Percentiles rank a stretch among this genome's conserved stretches.
Conservation (phyloP, 2,113 vertebrate species). For the Martes martes region DNA sequence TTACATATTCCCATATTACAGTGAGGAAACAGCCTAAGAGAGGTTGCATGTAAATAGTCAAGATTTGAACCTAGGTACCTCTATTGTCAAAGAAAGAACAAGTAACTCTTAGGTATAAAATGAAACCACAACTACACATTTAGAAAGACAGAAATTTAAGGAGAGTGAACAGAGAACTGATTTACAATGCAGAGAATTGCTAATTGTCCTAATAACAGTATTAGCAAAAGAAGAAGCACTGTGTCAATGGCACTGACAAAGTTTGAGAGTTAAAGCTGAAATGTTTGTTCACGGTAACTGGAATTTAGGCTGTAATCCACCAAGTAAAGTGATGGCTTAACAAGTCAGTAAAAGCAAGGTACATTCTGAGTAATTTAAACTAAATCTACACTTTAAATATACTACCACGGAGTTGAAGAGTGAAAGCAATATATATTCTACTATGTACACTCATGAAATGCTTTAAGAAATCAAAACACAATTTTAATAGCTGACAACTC, state of each 20-base stretch:
- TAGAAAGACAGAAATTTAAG: background rate
- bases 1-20: background rate
- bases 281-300: background rate
- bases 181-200: background rate
- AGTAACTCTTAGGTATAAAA: background rate
- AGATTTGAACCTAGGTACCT: background rate
- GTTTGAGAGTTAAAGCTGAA: background rate
- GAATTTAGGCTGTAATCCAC: background rate
- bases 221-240: background rate
- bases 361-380: background rate
- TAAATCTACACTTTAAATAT: background rate
- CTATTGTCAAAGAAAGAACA: background rate
- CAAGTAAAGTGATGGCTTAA: background rate
- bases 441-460: background rate
- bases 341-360: background rate
- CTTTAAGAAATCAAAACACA: background rate
- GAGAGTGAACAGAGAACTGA: background rate
- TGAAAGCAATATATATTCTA: background rate
- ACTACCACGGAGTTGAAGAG: background rate
- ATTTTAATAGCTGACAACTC: background rate
- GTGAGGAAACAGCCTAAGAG: background rate
- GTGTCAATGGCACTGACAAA: fast-evolving
- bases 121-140: background rate
- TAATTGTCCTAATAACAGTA: background rate
- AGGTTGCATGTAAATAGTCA: background rate